Evolutionary conservation across 2,113 vertebrate genomes (phyloP), one percentile per base, ranked within the genome.

Genomic region (Cyanoderma ruficeps): DNA sequence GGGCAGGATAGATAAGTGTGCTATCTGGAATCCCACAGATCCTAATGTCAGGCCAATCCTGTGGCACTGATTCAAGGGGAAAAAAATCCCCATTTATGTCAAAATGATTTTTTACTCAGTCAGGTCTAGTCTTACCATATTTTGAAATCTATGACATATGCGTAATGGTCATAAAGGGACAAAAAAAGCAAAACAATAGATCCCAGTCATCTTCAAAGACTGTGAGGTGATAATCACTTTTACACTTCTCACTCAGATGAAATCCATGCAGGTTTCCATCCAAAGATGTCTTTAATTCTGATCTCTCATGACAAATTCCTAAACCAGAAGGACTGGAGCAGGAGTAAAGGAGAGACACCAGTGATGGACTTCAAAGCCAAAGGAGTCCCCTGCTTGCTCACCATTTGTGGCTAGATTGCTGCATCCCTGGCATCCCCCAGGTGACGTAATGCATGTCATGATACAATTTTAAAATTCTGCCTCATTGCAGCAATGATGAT

Each of bases 11-110:
- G 75, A 50, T 88, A 92, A 61, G 42, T 27, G 11, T 70, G 59
- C 30, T 83, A 15, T 74, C 80, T 95, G 64, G 44, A 89, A 52
- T 91, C 42, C 80, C 68, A 90, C 42, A 67, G 30, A 90, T 83
- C 27, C 52, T 74, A 70, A 77, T 8, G 33, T 20, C 86, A 94
- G 47, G 19, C 19, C 80, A 90, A 59, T 83, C 30, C 35, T 37
- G 35, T 0, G 0, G 64, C 68, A 76, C 21, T 28, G 42, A 70
- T 71, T 89, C 44, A 80, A 76, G 20, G 7, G 10, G 2, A 31
- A 68, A 75, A 57, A 56, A 42, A 33, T 71, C 22, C 23, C 23
- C 14, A 18, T 30, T 61, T 8, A 23, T 65, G 25, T 83, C 39
- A 86, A 88, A 88, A 83, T 19, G 0, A 63, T 57, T 83, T 94